phyloP scores from a whole-genome alignment of 2,888 invertebrate species.

The Eupithecia insigniata region DNA sequence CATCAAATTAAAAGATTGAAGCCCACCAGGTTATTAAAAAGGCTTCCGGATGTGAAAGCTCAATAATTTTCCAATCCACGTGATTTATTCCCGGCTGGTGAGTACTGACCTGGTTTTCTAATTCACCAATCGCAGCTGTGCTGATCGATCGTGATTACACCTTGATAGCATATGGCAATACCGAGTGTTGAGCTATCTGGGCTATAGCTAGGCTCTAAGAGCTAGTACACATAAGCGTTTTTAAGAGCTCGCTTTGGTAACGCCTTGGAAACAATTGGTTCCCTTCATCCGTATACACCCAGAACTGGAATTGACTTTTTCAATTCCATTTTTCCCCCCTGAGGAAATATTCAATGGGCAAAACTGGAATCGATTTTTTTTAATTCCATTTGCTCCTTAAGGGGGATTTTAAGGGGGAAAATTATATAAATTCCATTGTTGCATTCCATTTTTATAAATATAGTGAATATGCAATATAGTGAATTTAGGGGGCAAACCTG shows the following conservation, averaged over 20 bases:
- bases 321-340: no score
- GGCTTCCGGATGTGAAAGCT: background rate
- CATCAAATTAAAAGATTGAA: conserved; percentile 13
- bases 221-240: background rate
- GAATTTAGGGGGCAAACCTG: no score
- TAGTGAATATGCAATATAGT: no score
- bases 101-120: conserved; percentile 6
- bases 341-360: no score
- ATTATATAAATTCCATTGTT: no score
- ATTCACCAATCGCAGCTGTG: background rate
- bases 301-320: no score
- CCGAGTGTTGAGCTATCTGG: background rate
- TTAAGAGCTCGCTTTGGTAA: no score
- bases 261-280: background rate
- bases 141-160: background rate
- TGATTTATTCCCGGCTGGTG: background rate
- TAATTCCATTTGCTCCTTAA: no score
- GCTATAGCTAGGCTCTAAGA: background rate
- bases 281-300: no score
- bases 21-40: conserved; percentile 1
- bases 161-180: background rate
- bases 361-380: no score
- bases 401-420: no score
- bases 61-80: conserved; percentile 9
- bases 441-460: no score